Conservation (phyloP, 2,113 vertebrate genomes). For the Acrocephalus arundinaceus region DNA sequence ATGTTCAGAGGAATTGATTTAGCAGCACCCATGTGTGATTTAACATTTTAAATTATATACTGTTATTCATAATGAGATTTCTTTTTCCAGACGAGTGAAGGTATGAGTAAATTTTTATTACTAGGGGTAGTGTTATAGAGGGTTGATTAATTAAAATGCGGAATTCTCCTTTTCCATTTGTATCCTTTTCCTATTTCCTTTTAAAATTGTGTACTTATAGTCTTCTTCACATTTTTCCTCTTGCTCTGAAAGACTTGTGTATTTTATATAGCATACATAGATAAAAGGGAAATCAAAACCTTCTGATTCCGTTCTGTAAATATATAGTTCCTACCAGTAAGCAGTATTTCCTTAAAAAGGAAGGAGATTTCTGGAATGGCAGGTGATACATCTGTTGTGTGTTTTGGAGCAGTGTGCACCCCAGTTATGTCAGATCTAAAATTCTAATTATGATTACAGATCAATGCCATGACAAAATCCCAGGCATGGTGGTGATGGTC, state of each 20-base stretch:
- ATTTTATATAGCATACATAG: not conserved
- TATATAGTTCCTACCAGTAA: not conserved
- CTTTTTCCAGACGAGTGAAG: not conserved
- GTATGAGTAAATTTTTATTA: not conserved
- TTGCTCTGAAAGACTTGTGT: not conserved
- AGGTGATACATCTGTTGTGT: not conserved
- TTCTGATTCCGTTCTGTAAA: not conserved
- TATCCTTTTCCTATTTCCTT: not conserved
- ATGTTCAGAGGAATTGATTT: not conserved
- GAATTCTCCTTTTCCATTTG: not conserved
- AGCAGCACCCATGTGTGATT: not conserved
- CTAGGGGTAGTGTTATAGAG: not conserved
- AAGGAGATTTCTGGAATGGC: not conserved
- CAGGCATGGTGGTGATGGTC: not conserved
- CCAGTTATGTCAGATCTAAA: not conserved
- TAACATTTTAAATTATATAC: not conserved
- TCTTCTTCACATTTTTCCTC: not conserved
- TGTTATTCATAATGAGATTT: not conserved
- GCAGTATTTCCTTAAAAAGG: not conserved
- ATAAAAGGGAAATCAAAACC: not conserved
- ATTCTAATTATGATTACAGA: not conserved
- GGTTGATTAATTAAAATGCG: not conserved
- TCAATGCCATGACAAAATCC: not conserved
- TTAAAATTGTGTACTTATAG: not conserved
- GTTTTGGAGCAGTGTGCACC: not conserved